These are phyloP conservation scores for Micropterix aruncella DNA, from an alignment of 2,888 invertebrate species.

Conservation along the genomic window DNA sequence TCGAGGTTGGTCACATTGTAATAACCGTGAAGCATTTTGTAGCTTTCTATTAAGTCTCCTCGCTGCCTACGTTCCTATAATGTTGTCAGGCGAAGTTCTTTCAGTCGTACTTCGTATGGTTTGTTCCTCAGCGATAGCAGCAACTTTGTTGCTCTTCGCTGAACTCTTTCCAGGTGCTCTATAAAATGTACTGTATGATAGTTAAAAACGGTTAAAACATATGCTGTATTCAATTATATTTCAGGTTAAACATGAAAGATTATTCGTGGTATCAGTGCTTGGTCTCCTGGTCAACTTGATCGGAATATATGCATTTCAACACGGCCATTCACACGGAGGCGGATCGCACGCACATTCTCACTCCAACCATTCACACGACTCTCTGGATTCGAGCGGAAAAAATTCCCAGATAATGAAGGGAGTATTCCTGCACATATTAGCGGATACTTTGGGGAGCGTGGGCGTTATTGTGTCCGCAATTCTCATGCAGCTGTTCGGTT, in stretches of 20 bases:
- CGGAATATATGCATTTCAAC: constrained; percentile 94
- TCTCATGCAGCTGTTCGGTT: constrained; percentile 89
- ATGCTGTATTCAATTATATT: too few species aligned
- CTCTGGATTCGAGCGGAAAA: constrained; percentile 33
- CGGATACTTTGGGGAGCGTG: constrained; percentile 92
- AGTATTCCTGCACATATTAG: constrained; percentile 91
- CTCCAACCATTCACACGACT: constrained; percentile 31
- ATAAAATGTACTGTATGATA: too few species aligned
- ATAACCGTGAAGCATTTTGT: too few species aligned
- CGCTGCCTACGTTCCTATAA: too few species aligned
- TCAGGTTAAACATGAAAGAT: constrained; percentile 85
- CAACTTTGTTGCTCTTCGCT: too few species aligned
- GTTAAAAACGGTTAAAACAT: too few species aligned
- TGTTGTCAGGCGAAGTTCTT: too few species aligned
- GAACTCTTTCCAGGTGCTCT: too few species aligned
- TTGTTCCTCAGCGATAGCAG: too few species aligned
- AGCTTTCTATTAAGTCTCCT: too few species aligned
- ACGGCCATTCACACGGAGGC: constrained; percentile 67
- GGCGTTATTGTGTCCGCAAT: constrained; percentile 93
- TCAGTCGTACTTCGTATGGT: too few species aligned
- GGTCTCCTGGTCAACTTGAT: constrained; percentile 90
- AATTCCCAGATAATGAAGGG: constrained; percentile 90
- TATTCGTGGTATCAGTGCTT: constrained; percentile 83
- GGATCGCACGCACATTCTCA: constrained; percentile 49
- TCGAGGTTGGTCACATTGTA: too few species aligned